Evolutionary conservation across 2,797 vertebrate genomes (phyloP).

Genomic region (Enteromius anoplus): DNA sequence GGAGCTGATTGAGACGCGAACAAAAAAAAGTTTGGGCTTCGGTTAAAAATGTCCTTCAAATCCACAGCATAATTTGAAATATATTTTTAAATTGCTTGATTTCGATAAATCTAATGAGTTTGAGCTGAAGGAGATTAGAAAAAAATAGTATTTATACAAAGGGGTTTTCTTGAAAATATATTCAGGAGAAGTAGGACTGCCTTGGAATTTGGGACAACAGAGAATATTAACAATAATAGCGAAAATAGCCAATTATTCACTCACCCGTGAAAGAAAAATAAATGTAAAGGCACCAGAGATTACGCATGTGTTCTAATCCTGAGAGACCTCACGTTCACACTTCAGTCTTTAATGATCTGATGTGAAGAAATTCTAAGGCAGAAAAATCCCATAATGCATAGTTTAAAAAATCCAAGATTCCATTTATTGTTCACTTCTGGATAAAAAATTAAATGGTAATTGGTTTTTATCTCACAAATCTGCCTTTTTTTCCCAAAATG

Average conservation of each 20-base stretch:
- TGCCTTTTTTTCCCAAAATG: not conserved
- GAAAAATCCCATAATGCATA: too few relatives aligned
- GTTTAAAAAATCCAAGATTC: too few relatives aligned
- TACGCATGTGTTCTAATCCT: not conserved
- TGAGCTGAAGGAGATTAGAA: conserved; percentile 43
- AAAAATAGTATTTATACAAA: conserved; percentile 7
- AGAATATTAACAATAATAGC: conserved; percentile 44
- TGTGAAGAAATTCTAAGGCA: too few relatives aligned
- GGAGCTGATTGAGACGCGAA: too few relatives aligned
- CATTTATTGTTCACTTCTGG: not conserved
- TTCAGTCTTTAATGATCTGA: not conserved
- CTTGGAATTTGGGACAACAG: conserved; percentile 46
- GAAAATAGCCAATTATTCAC: conserved; percentile 29
- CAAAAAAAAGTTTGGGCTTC: not conserved
- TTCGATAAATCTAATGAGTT: conserved; percentile 45
- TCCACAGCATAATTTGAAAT: not conserved
- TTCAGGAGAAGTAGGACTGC: conserved; percentile 20
- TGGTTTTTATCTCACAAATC: not conserved
- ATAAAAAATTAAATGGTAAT: not conserved
- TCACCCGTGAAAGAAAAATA: conserved; percentile 27
- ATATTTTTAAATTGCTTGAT: conserved; percentile 48
- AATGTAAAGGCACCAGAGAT: conserved; percentile 15
- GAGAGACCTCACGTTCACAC: not conserved
- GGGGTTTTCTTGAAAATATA: conserved; percentile 38
- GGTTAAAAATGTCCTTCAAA: not conserved